These are phyloP conservation scores for Leptopilina myrica DNA, from an alignment of 2,888 invertebrate genomes.

Conservation along the genomic window DNA sequence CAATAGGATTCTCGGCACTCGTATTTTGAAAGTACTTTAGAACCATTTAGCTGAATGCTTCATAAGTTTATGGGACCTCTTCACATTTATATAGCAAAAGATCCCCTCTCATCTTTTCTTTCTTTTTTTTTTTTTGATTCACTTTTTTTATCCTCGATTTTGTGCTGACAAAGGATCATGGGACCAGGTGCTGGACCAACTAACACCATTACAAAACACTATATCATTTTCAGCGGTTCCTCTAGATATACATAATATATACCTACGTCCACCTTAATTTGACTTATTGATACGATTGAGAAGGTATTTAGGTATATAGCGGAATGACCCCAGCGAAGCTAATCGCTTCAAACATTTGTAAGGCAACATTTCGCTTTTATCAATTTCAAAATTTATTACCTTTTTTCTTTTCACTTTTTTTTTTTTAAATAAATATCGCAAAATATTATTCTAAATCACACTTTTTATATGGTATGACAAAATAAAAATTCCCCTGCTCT, in stretches of 20 bases:
- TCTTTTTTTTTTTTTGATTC: slow-evolving; percentile 45
- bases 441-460: background rate
- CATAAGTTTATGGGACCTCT: slow-evolving; percentile 67
- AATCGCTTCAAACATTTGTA: slow-evolving; percentile 39
- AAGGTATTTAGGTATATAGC: slow-evolving; percentile 21
- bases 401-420: background rate
- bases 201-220: slow-evolving; percentile 74
- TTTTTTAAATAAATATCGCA: background rate
- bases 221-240: slow-evolving; percentile 71
- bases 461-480: background rate
- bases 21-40: slow-evolving; percentile 69
- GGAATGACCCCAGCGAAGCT: slow-evolving; percentile 25
- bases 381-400: slow-evolving; percentile 25
- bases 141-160: slow-evolving; percentile 33
- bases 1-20: slow-evolving; percentile 49
- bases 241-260: slow-evolving; percentile 64
- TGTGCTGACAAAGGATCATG: slow-evolving; percentile 51
- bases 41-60: slow-evolving; percentile 69
- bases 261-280: slow-evolving; percentile 68
- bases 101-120: slow-evolving; percentile 50
- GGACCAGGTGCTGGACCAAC: slow-evolving; percentile 57
- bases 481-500: background rate
- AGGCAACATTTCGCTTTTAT: slow-evolving; percentile 24
- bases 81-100: slow-evolving; percentile 23
- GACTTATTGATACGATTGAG: slow-evolving; percentile 55